Evolutionary conservation across 2,888 invertebrate genomes (phyloP).

Genomic region (Pantelozetes paolii): DNA sequence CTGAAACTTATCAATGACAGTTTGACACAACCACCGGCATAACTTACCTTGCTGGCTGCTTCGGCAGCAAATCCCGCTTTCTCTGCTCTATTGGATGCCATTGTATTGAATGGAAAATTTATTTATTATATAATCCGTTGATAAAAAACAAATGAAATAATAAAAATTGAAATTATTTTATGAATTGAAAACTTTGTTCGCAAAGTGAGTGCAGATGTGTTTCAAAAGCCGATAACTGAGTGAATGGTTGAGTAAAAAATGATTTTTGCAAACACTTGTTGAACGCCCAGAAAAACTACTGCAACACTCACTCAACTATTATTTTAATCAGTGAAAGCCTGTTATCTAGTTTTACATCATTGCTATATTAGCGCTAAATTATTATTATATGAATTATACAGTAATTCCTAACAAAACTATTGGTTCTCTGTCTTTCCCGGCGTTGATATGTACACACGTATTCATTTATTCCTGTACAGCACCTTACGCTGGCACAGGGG

Average conservation of each 20-base stretch:
- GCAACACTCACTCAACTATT: not conserved
- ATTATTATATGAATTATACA: too few relatives aligned
- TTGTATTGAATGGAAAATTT: slow-evolving; percentile 52
- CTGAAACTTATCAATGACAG: too few relatives aligned
- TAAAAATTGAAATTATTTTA: not conserved
- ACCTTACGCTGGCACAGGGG: too few relatives aligned
- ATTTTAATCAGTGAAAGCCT: too few relatives aligned
- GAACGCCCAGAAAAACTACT: not conserved
- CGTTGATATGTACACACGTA: too few relatives aligned
- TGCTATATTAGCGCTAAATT: not conserved
- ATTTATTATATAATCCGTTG: not conserved
- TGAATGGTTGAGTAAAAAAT: too few relatives aligned
- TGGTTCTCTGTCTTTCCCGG: too few relatives aligned
- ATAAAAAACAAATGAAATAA: not conserved
- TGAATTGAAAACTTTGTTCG: not conserved
- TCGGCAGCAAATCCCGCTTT: slow-evolving; percentile 94
- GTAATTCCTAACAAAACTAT: too few relatives aligned
- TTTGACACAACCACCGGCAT: too few relatives aligned
- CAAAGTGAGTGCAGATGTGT: not conserved
- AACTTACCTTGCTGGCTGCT: slow-evolving; percentile 86
- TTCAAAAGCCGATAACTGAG: not conserved
- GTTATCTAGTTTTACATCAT: slow-evolving; percentile 17
- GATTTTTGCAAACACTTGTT: not conserved
- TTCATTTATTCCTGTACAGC: too few relatives aligned
- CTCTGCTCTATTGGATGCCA: slow-evolving; percentile 77